A percentile compares a stretch with the other conserved stretches of the same genome.
Evolutionary conservation across 2,888 invertebrate genomes (phyloP).

Genomic region (Mellilla xanthometata): DNA sequence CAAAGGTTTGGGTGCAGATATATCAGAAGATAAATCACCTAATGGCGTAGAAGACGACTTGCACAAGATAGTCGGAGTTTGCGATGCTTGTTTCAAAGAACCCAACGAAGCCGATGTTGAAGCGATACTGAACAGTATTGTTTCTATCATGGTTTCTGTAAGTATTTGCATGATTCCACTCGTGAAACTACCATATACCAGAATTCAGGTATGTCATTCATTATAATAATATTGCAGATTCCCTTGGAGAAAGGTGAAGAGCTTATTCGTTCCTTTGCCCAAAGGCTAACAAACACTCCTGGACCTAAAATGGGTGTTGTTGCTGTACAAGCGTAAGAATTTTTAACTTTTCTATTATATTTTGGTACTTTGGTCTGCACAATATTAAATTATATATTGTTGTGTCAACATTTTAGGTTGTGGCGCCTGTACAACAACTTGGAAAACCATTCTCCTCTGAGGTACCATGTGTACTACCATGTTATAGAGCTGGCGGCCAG

Average conservation of each 20-base stretch:
- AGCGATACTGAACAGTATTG: constrained; percentile 96
- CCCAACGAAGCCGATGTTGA: constrained; percentile 94
- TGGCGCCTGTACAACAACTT: constrained; percentile 97
- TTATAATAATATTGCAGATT: constrained; percentile 76
- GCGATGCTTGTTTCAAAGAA: constrained; percentile 95
- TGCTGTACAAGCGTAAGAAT: constrained; percentile 91
- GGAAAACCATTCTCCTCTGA: constrained; percentile 90
- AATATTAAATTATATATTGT: too few relatives aligned
- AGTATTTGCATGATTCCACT: constrained; percentile 40
- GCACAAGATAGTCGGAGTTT: constrained; percentile 96
- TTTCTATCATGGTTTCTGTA: constrained; percentile 96
- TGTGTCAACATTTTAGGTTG: constrained; percentile 83
- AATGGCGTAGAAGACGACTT: constrained; percentile 96
- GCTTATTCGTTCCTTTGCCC: constrained; percentile 94
- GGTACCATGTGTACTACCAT: constrained; percentile 96
- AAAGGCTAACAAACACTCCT: constrained; percentile 94
- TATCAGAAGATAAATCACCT: constrained; percentile 94
- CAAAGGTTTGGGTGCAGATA: constrained; percentile 96
- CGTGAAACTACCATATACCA: too few relatives aligned
- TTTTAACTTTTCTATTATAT: too few relatives aligned
- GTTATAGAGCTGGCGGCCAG: constrained; percentile 94
- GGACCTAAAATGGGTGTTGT: constrained; percentile 90
- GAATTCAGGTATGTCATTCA: too few relatives aligned
- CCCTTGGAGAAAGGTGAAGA: constrained; percentile 94
- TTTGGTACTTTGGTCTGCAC: too few relatives aligned